A percentile compares a stretch with the other conserved stretches of the same genome.
Evolutionary conservation across 2,888 invertebrate genomes (phyloP).

Genomic region (Drymonia ruficornis): DNA sequence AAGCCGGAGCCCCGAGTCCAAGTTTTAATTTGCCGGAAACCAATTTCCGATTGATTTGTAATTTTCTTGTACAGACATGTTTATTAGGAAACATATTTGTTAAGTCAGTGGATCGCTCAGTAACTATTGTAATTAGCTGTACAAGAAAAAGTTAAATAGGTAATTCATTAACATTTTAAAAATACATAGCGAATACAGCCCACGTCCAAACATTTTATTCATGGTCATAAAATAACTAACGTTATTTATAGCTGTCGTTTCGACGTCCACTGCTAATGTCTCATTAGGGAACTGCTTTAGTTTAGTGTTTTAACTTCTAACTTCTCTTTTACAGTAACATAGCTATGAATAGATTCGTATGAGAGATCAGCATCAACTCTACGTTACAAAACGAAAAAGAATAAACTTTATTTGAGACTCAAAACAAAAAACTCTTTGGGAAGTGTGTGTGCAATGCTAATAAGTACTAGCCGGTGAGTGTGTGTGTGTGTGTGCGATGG

Average conservation of each 20-base stretch:
- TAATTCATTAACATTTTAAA: background rate
- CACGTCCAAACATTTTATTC: constrained; percentile 33
- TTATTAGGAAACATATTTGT: constrained; percentile 34
- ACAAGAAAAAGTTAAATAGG: background rate
- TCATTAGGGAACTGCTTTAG: constrained; percentile 2
- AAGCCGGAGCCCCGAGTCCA: constrained; percentile 45
- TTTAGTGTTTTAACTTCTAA: constrained; percentile 2
- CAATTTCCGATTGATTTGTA: constrained; percentile 58
- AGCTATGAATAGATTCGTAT: constrained; percentile 24
- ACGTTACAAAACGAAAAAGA: constrained; percentile 12
- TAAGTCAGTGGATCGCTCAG: constrained; percentile 11
- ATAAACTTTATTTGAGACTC: constrained; percentile 30
- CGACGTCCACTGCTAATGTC: background rate
- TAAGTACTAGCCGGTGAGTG: constrained; percentile 80
- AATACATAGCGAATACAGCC: constrained; percentile 29
- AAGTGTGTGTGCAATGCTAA: constrained; percentile 76
- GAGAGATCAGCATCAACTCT: constrained; percentile 35
- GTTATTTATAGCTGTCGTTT: constrained; percentile 4
- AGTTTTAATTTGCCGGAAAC: constrained; percentile 60
- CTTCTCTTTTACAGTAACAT: constrained; percentile 13
- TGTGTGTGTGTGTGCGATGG: constrained; percentile 70
- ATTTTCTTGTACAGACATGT: constrained; percentile 42
- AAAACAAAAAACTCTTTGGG: constrained; percentile 38
- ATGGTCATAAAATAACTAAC: constrained; percentile 8
- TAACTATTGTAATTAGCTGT: background rate